A percentile compares a stretch with the other conserved stretches of the same genome.
Conservation (phyloP, 2,888 invertebrate species). For the Dasypogon diadema region DNA sequence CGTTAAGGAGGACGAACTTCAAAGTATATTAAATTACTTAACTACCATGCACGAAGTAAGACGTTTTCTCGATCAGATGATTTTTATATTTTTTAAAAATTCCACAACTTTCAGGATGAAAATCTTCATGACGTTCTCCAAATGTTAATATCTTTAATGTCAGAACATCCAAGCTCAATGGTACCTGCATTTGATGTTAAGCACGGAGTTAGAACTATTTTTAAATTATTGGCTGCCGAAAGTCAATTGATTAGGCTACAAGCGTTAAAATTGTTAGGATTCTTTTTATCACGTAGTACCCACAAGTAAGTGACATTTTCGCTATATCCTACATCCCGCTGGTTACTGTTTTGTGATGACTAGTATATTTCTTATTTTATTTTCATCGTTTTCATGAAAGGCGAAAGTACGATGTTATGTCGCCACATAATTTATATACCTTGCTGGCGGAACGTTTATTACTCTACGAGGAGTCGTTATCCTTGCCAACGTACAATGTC, state of each 20-base stretch:
- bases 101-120: constrained; percentile 79
- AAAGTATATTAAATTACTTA: constrained; percentile 97
- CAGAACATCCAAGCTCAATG: constrained; percentile 98
- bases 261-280: constrained; percentile 95
- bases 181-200: constrained; percentile 99
- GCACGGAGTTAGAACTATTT: constrained; percentile 95
- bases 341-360: not conserved
- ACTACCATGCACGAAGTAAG: constrained; percentile 96
- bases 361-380: not conserved
- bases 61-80: no score
- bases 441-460: constrained; percentile 92
- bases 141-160: constrained; percentile 96
- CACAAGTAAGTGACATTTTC: constrained; percentile 90
- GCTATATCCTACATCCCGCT: no score
- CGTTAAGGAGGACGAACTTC: constrained; percentile 98
- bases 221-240: constrained; percentile 95
- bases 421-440: constrained; percentile 97
- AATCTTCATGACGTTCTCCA: constrained; percentile 98
- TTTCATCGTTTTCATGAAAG: constrained; percentile 68
- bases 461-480: constrained; percentile 88
- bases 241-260: constrained; percentile 96
- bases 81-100: constrained; percentile 7
- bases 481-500: constrained; percentile 97
- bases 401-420: constrained; percentile 99
- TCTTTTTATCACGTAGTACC: constrained; percentile 97